Evolutionary conservation across 2,888 invertebrate genomes (phyloP).

Genomic region (Xestia ashworthii): DNA sequence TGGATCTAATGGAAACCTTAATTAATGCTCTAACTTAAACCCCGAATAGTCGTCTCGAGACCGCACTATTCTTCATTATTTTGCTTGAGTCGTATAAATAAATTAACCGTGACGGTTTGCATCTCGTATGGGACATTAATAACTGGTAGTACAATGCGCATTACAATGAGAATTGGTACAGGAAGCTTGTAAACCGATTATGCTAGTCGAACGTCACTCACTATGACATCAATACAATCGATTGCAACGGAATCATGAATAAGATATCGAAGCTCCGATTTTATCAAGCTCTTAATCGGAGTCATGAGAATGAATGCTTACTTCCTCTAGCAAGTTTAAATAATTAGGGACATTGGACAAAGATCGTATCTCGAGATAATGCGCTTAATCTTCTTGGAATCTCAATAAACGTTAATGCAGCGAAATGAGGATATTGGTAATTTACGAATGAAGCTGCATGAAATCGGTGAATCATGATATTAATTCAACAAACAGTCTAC

Average conservation of each 20-base stretch:
- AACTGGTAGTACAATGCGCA: slow-evolving; percentile 84
- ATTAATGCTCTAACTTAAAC: slow-evolving; percentile 81
- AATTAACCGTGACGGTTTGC: slow-evolving; percentile 78
- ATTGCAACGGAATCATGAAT: slow-evolving; percentile 83
- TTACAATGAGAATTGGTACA: slow-evolving; percentile 87
- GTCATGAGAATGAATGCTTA: slow-evolving; percentile 68
- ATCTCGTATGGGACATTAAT: slow-evolving; percentile 83
- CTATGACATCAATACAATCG: slow-evolving; percentile 84
- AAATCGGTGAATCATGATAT: slow-evolving; percentile 54
- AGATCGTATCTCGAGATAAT: slow-evolving; percentile 52
- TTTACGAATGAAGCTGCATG: slow-evolving; percentile 54
- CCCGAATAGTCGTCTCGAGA: slow-evolving; percentile 76
- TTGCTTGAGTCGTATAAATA: slow-evolving; percentile 73
- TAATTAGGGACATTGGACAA: slow-evolving; percentile 57
- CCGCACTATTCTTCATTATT: slow-evolving; percentile 75
- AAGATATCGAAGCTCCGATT: slow-evolving; percentile 82
- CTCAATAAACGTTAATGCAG: slow-evolving; percentile 62
- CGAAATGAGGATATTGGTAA: slow-evolving; percentile 63
- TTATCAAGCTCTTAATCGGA: slow-evolving; percentile 76
- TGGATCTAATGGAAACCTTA: slow-evolving; percentile 78
- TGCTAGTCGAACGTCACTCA: slow-evolving; percentile 86
- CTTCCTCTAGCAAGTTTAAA: slow-evolving; percentile 60
- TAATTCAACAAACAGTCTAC: slow-evolving; percentile 31
- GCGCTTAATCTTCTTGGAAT: slow-evolving; percentile 58
- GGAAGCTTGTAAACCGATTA: slow-evolving; percentile 89